These are phyloP conservation scores for Bambusicola thoracicus DNA, from an alignment of 2,113 vertebrate genomes.

Conservation along the genomic window DNA sequence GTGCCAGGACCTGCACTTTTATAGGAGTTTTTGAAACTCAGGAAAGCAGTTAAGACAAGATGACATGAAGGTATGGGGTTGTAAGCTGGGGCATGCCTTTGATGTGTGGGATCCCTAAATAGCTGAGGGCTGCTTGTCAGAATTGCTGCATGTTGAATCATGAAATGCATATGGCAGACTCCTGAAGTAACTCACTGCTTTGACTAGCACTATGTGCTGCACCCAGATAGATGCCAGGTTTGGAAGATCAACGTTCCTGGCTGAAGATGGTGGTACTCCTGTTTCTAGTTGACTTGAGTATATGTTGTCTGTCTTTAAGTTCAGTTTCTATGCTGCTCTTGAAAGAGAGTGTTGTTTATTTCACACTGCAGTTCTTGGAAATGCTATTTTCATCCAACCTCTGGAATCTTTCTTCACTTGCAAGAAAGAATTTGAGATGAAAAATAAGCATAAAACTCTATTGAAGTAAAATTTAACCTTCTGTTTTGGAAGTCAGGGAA, in stretches of 20 bases:
- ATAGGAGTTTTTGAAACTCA: not conserved
- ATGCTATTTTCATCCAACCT: not conserved
- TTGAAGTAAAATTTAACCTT: not conserved
- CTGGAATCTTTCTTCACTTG: not conserved
- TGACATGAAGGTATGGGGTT: not conserved
- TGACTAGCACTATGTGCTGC: not conserved
- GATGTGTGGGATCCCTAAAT: not conserved
- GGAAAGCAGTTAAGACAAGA: not conserved
- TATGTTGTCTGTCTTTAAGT: not conserved
- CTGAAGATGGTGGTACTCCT: not conserved
- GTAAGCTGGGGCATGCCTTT: not conserved
- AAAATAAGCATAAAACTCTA: not conserved
- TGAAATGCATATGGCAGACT: not conserved
- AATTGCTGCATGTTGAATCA: accelerated
- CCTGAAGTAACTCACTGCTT: not conserved
- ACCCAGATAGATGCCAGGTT: not conserved
- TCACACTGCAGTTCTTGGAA: not conserved
- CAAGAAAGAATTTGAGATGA: not conserved
- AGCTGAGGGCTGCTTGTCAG: not conserved
- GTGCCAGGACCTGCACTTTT: not conserved
- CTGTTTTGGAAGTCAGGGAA: not conserved
- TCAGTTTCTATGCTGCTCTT: not conserved
- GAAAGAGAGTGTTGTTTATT: not conserved
- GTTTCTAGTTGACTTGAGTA: not conserved
- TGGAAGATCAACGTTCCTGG: not conserved